Percentiles rank a stretch among this genome's conserved stretches.
Conservation (phyloP, 2,888 invertebrate species). For the Ectemnius cavifrons region DNA sequence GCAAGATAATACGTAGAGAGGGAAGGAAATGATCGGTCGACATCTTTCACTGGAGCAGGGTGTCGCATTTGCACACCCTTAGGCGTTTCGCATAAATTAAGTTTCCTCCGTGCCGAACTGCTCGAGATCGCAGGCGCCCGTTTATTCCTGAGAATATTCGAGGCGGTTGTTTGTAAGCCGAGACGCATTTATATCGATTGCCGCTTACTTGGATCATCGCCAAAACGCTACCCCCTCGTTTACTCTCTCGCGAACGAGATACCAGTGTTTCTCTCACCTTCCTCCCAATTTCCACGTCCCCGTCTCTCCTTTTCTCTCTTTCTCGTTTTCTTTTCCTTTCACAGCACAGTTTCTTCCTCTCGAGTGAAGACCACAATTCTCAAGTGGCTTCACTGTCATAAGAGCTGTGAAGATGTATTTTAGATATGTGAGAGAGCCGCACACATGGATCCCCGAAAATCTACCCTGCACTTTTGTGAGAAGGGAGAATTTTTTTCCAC, state of each 20-base stretch:
- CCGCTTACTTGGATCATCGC: conserved; percentile 67
- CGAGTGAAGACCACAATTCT: too few species aligned
- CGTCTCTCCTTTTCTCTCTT: not conserved
- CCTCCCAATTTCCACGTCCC: not conserved
- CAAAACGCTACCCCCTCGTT: conserved; percentile 54
- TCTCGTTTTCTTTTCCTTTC: too few species aligned
- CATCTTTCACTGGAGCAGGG: not conserved
- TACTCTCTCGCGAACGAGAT: too few species aligned
- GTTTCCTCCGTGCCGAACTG: conserved; percentile 37
- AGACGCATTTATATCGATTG: conserved; percentile 68
- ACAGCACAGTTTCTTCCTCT: too few species aligned
- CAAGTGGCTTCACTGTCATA: too few species aligned
- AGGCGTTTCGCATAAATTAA: conserved; percentile 34
- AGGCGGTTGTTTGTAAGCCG: conserved; percentile 49
- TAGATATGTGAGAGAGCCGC: too few species aligned
- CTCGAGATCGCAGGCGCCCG: conserved; percentile 34
- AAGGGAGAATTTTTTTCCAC: too few species aligned
- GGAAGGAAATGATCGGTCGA: conserved; percentile 1
- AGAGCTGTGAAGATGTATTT: too few species aligned
- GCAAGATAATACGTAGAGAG: not conserved
- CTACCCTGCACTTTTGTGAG: too few species aligned
- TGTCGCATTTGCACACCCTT: not conserved
- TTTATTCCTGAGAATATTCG: conserved; percentile 58
- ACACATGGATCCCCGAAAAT: too few species aligned
- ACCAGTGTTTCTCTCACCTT: not conserved